Evolutionary conservation across 2,797 vertebrate genomes (phyloP), one percentile per base, ranked within the genome.

Genomic region (Falco biarmicus): DNA sequence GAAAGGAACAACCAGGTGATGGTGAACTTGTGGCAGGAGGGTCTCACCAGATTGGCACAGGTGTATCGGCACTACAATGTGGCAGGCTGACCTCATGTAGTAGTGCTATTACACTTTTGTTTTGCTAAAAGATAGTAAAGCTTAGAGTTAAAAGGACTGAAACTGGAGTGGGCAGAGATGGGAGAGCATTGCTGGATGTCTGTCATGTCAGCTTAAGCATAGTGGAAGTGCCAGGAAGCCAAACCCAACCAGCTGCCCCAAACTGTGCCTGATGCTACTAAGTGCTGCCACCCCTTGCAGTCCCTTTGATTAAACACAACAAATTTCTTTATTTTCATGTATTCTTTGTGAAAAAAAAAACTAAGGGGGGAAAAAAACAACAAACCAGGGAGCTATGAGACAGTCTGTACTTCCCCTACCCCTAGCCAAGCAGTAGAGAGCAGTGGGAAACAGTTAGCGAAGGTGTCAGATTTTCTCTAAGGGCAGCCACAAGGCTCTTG

Each of bases 391-490:
- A 85, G 41, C 32, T 80, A 2, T 22, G 73, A 77, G 91, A 77
- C 50, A 59, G 53, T 39, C 60, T 81, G 68, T 26, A 34, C 77
- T 76, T 91, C 82, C 50, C 70, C 17, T 53, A 47, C 14, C 18
- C 22, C 16, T 87, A 0, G 78, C 81, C 89, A 92, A 90, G 94
- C 84, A 82, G 82, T 68, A 92, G 91, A 95, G 54, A 96, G 56
- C 73, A 92, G 87, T 84, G 93, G 77, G 88, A 96, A 96, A 87
- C 82, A 66, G 92, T 94, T 94, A 94, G 75, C 0, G 0, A 92
- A 97, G 94, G 94, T 97, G 96, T 97, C 95, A 93, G 69, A 95
- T 97, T 97, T 97, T 97, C 95, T 96, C 95, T 95, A 57, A 96
- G 91, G 95, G 96, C 88, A 96, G 90, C 65, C 63, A 87, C 60